Conservation (phyloP, 2,797 vertebrate species). For the Sebastes variabilis region DNA sequence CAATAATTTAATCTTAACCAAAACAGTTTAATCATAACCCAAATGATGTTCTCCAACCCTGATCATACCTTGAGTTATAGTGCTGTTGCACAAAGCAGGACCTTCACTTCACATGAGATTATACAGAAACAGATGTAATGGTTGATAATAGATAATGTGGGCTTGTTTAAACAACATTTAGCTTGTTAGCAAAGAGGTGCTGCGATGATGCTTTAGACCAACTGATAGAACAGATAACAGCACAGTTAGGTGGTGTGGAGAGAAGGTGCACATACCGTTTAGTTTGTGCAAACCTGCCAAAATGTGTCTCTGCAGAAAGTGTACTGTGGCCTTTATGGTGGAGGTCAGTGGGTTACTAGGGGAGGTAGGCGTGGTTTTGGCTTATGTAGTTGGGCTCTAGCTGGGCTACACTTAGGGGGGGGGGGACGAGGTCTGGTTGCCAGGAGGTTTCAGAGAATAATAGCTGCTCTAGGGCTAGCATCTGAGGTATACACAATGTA, state of each 20-base stretch:
- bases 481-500: constrained; percentile 62
- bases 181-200: not conserved
- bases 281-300: not conserved
- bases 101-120: not conserved
- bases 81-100: not conserved
- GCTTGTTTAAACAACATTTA: not conserved
- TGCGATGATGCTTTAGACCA: not conserved
- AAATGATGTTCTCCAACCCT: not conserved
- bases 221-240: not conserved
- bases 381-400: constrained; percentile 22
- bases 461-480: constrained; percentile 59
- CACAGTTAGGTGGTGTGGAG: not conserved
- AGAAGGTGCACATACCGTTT: not conserved
- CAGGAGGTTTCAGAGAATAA: constrained; percentile 50
- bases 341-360: constrained; percentile 57
- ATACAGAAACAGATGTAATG: not conserved
- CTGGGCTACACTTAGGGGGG: not conserved
- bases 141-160: not conserved
- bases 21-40: not conserved
- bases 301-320: constrained; percentile 20
- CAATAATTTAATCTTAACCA: not conserved
- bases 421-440: constrained; percentile 28
- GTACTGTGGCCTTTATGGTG: constrained; percentile 52
- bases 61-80: not conserved
- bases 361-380: constrained; percentile 69